Evolutionary conservation across 2,888 invertebrate species (phyloP), one percentile per base, ranked within the genome.

Genomic region (Mythimna pallens): DNA sequence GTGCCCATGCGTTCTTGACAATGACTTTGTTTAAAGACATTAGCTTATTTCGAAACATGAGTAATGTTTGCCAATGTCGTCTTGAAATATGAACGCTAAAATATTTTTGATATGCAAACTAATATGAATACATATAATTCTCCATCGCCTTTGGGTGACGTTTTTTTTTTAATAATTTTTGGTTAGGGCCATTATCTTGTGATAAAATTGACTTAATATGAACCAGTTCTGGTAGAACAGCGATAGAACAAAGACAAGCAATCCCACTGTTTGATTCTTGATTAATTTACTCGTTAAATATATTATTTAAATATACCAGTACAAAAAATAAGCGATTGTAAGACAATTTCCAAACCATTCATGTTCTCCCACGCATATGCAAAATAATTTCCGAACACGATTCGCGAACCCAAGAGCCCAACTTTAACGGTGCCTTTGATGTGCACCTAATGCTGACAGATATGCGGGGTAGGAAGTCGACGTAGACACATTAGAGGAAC

Each of bases 351-450:
- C 12, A 59, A 63, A 25, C 50, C 34, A 69, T 71, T 65, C 10
- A 20, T 40, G 54, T 57, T 65, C 77, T 54, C 77, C 54, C 59
- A 67, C 77, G 52, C 54, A 55, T 77, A 77, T 78, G 66, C 47
- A 61, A 78, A 77, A 40, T 61, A 30, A 17, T 40, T 40, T 63
- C 9, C 40, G 20, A 57, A 59, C 30, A 52, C n/a, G 25, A 73
- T 65, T 76, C 87, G 88, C 87, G 67, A 47, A 55, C 77, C 82
- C 81, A 73, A 73, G 85, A 88, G 91, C 91, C 89, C 78, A 47
- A 81, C 76, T 54, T 43, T 89, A 91, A 91, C 92, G 88, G 91
- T 87, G 86, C 86, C 86, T 91, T 92, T 91, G 92, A 91, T 89
- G 89, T 87, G 81, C 88, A 80, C 85, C 89, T 89, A 89, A 85